phyloP scores from a whole-genome alignment of 2,888 invertebrate genomes.

The Iselma pallidipennis region DNA sequence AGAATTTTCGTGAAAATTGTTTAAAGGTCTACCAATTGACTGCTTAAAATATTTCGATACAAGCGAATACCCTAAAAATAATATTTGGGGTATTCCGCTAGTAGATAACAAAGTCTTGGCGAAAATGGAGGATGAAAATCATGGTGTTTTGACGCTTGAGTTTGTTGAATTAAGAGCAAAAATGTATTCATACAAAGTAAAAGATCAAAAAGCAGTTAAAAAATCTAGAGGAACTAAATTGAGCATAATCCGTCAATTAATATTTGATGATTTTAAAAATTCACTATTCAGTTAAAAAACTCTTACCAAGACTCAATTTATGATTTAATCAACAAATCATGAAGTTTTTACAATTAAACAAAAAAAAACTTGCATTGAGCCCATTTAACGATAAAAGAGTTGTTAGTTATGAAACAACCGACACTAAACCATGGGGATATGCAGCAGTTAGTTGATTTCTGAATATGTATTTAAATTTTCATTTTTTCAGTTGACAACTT shows the following conservation, averaged over 20 bases:
- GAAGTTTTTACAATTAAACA: constrained; percentile 8
- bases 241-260: background rate
- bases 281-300: background rate
- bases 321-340: constrained; percentile 5
- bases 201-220: background rate
- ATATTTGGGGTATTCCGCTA: constrained; percentile 9
- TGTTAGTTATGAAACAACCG: background rate
- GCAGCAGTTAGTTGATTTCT: too few species aligned
- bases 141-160: constrained; percentile 12
- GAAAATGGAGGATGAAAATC: constrained; percentile 20
- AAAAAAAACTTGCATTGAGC: constrained; percentile 10
- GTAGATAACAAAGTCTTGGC: constrained; percentile 16
- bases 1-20: constrained; percentile 7
- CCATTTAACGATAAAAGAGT: constrained; percentile 11
- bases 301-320: background rate
- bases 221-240: constrained; percentile 5
- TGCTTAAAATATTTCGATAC: constrained; percentile 41
- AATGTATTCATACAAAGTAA: constrained; percentile 9
- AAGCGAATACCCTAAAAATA: constrained; percentile 14
- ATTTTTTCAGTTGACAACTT: too few species aligned
- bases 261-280: constrained; percentile 9
- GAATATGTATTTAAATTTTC: too few species aligned
- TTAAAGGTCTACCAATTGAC: constrained; percentile 35
- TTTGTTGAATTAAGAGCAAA: constrained; percentile 21
- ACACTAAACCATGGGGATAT: constrained; percentile 10